A percentile compares a stretch with the other conserved stretches of the same genome.
phyloP scores from a whole-genome alignment of 1,140 invertebrate species.

The Sycophaga agraensis region DNA sequence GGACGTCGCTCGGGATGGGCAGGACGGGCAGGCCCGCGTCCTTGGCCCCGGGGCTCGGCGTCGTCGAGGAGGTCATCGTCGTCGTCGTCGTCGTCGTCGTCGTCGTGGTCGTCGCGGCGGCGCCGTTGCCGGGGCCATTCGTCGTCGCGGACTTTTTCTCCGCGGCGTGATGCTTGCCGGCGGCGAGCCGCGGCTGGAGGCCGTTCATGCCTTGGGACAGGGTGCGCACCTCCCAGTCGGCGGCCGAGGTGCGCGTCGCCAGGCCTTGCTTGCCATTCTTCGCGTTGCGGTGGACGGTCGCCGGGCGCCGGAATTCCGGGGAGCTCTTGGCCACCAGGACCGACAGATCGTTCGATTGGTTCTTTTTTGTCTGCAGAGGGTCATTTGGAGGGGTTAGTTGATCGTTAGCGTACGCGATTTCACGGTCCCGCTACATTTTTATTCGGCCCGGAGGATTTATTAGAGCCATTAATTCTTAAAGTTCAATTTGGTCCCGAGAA shows the following conservation, averaged over 20 bases:
- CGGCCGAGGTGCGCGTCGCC: constrained; percentile 40
- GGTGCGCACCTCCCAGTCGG: constrained; percentile 43
- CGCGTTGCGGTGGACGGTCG: constrained; percentile 50
- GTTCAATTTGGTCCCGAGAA: background rate
- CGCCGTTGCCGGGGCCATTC: background rate
- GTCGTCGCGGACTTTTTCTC: constrained; percentile 1
- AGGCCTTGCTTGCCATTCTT: constrained; percentile 47
- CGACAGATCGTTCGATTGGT: constrained; percentile 44
- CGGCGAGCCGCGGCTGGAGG: background rate
- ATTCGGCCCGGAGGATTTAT: background rate
- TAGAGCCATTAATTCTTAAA: background rate
- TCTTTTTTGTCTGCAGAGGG: constrained; percentile 38
- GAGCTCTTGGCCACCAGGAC: constrained; percentile 50
- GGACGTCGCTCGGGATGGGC: constrained; percentile 42
- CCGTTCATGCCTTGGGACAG: constrained; percentile 6
- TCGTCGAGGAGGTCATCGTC: constrained; percentile 33
- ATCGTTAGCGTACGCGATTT: too few relatives aligned
- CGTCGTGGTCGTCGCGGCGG: too few relatives aligned
- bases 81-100: constrained; percentile 32
- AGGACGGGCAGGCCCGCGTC: constrained; percentile 37
- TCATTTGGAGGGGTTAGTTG: background rate
- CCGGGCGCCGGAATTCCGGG: constrained; percentile 51
- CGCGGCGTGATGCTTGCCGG: background rate
- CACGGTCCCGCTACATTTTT: too few relatives aligned
- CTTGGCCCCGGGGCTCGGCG: too few relatives aligned